These are phyloP conservation scores for Vimba vimba DNA, from an alignment of 2,113 vertebrate species.

Conservation along the genomic window DNA sequence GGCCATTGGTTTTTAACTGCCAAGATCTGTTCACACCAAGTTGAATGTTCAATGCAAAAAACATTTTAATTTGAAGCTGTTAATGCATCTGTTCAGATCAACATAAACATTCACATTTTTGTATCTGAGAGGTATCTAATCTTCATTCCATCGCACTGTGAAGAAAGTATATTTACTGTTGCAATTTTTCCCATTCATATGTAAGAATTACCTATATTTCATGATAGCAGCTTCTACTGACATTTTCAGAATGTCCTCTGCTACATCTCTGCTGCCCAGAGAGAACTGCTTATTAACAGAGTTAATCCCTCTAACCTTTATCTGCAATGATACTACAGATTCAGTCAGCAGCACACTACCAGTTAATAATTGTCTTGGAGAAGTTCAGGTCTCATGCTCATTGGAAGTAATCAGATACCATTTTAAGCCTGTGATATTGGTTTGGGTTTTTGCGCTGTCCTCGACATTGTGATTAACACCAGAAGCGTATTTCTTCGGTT, in stretches of 20 bases:
- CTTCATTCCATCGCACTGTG: neutral
- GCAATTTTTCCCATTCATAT: neutral
- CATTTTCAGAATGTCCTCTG: neutral
- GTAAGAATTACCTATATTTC: neutral
- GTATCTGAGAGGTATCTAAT: neutral
- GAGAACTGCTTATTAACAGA: constrained; percentile 38
- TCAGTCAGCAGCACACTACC: constrained; percentile 22
- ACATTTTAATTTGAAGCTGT: neutral
- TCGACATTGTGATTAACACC: constrained; percentile 33
- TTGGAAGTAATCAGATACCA: constrained; percentile 30
- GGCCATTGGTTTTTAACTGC: neutral
- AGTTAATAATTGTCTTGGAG: constrained; percentile 39
- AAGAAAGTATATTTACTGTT: neutral
- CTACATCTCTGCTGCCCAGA: constrained; percentile 14
- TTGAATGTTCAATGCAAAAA: neutral
- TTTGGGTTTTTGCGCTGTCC: constrained; percentile 36
- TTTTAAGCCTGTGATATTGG: constrained; percentile 42
- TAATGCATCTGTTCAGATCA: neutral
- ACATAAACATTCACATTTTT: neutral
- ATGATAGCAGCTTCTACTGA: neutral
- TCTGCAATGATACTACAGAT: constrained; percentile 19
- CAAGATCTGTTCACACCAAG: neutral
- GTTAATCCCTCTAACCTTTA: constrained; percentile 43
- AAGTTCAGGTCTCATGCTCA: constrained; percentile 46
- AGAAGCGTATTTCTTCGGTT: constrained; percentile 12